These are phyloP conservation scores for Amphiprion percula DNA, from an alignment of 2,113 vertebrate species.

Conservation along the genomic window DNA sequence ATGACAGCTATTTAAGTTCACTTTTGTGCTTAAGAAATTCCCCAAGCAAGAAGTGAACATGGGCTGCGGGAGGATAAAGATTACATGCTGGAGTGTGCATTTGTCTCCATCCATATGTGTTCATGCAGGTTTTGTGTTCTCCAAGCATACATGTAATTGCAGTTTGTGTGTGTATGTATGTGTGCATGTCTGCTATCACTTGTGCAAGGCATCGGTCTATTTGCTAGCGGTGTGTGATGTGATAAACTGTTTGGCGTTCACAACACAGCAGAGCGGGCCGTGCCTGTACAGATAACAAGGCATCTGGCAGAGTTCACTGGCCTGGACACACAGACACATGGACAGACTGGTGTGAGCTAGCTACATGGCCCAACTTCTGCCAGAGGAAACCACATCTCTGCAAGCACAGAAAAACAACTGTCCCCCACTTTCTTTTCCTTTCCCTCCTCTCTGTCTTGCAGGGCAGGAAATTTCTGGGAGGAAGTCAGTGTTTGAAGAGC, in stretches of 20 bases:
- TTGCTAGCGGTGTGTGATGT: conserved; percentile 47
- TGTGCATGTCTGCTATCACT: conserved; percentile 1
- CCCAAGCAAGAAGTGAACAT: not conserved
- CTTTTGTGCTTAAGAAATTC: too few relatives aligned
- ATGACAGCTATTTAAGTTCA: too few relatives aligned
- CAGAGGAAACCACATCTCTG: conserved; percentile 62
- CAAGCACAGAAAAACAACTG: conserved; percentile 46
- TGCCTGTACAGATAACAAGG: conserved; percentile 62
- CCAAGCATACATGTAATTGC: not conserved
- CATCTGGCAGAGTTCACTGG: conserved; percentile 61
- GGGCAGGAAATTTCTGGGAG: conserved; percentile 30
- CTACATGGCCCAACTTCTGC: conserved; percentile 47
- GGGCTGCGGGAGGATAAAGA: not conserved
- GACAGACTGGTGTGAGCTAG: conserved; percentile 61
- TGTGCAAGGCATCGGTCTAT: conserved; percentile 36
- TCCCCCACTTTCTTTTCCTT: conserved; percentile 43
- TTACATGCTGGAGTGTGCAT: not conserved
- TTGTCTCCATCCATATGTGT: not conserved
- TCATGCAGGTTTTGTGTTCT: not conserved
- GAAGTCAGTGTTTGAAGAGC: conserved; percentile 53
- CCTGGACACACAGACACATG: conserved; percentile 43
- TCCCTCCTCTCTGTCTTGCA: conserved; percentile 1
- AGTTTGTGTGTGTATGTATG: not conserved
- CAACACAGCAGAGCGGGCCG: conserved; percentile 27
- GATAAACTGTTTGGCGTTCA: conserved; percentile 57